A percentile compares a stretch with the other conserved stretches of the same genome.
These are phyloP conservation scores for Anagrus nilaparvatae DNA, from an alignment of 1,140 invertebrate species.

Conservation along the genomic window DNA sequence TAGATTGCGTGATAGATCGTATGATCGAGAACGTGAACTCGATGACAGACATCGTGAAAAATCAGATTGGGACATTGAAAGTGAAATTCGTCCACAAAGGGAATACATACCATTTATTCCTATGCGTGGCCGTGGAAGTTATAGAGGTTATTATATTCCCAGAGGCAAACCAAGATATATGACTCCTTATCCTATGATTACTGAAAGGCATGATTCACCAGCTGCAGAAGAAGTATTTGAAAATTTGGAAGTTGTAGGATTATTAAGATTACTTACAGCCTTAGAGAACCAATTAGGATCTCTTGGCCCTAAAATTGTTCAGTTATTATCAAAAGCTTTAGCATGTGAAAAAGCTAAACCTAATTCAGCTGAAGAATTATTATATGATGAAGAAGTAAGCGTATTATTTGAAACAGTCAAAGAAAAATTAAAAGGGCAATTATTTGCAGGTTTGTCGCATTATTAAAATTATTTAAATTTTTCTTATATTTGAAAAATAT, in stretches of 20 bases:
- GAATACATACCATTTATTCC: no score
- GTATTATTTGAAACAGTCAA: constrained; percentile 73
- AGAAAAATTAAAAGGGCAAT: constrained; percentile 72
- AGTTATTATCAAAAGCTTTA: constrained; percentile 60
- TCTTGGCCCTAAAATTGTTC: constrained; percentile 64
- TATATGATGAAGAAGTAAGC: constrained; percentile 57
- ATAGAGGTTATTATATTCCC: constrained; percentile 24
- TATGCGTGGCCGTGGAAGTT: no score
- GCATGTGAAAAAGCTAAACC: constrained; percentile 63
- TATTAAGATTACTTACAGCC: constrained; percentile 63
- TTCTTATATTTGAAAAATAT: no score
- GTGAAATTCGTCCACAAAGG: not conserved
- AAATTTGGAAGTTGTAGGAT: constrained; percentile 48
- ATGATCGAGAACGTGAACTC: not conserved
- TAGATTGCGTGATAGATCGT: not conserved
- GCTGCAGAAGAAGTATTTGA: constrained; percentile 32
- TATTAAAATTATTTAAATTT: no score
- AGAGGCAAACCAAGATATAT: constrained; percentile 27
- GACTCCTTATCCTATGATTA: constrained; percentile 30
- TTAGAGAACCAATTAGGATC: constrained; percentile 71
- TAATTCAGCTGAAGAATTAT: constrained; percentile 62
- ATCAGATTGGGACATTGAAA: no score
- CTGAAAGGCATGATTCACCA: constrained; percentile 27
- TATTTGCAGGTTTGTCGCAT: constrained; percentile 55
- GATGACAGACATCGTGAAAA: constrained; percentile 7